Evolutionary conservation across 2,888 invertebrate genomes (phyloP).

Genomic region (Himalopsyche tibetana): DNA sequence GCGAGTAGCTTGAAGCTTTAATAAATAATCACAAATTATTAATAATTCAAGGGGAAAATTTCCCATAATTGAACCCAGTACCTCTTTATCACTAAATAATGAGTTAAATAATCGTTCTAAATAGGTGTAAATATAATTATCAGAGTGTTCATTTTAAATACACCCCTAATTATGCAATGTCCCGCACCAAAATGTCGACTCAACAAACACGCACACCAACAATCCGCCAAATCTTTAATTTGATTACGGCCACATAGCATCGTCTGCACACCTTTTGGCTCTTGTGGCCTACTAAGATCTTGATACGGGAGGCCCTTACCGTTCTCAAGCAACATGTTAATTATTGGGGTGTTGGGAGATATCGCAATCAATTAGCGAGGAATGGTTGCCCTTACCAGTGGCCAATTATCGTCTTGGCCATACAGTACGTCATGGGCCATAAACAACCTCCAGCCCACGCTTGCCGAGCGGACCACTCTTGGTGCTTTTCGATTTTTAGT

Average conservation of each 20-base stretch:
- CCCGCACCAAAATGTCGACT: neutral
- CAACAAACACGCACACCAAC: neutral
- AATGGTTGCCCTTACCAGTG: slow-evolving; percentile 47
- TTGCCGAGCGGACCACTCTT: neutral
- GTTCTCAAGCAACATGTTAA: slow-evolving; percentile 52
- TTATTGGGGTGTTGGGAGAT: slow-evolving; percentile 48
- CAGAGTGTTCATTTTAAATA: neutral
- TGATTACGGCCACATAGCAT: slow-evolving; percentile 2
- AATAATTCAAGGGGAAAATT: too few relatives aligned
- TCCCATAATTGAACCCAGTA: too few relatives aligned
- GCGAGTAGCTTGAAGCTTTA: too few relatives aligned
- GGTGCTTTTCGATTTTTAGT: neutral
- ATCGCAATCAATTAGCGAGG: slow-evolving; percentile 58
- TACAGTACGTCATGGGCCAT: slow-evolving; percentile 27
- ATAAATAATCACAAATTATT: too few relatives aligned
- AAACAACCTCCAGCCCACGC: slow-evolving; percentile 5
- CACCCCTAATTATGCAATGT: neutral
- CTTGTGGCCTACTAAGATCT: neutral
- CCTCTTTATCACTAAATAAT: neutral
- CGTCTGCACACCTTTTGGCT: slow-evolving; percentile 1
- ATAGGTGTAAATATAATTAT: neutral
- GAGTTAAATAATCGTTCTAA: neutral
- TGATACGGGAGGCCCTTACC: slow-evolving; percentile 26
- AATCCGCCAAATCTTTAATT: slow-evolving; percentile 31
- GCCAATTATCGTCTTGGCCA: slow-evolving; percentile 34